These are phyloP conservation scores for Ctenochaetus hawaiiensis DNA, from an alignment of 2,797 vertebrate species.

Conservation along the genomic window DNA sequence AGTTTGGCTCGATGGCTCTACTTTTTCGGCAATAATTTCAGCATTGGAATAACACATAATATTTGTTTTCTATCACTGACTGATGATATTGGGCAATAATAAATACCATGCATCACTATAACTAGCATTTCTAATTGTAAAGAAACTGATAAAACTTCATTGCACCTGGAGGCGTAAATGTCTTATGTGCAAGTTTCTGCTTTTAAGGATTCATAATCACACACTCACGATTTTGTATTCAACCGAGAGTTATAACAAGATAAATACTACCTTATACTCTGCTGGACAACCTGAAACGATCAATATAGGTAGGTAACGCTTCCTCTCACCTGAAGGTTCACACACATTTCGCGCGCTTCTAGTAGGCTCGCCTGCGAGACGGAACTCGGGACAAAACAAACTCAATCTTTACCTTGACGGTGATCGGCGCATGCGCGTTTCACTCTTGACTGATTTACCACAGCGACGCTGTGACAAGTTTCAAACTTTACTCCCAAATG, in stretches of 20 bases:
- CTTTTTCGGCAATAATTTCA: too few species aligned
- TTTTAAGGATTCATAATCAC: neutral
- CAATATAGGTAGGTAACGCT: neutral
- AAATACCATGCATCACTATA: too few species aligned
- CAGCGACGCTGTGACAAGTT: rapidly evolving
- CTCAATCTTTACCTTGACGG: rapidly evolving
- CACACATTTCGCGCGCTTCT: neutral
- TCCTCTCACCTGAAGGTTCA: neutral
- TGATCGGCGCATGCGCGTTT: constrained; percentile 43
- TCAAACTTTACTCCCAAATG: neutral
- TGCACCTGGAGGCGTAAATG: neutral
- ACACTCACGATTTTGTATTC: neutral
- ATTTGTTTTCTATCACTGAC: too few species aligned
- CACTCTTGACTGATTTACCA: rapidly evolving
- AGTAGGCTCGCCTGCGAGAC: constrained; percentile 19
- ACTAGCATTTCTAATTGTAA: too few species aligned
- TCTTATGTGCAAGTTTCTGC: neutral
- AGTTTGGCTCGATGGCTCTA: too few species aligned
- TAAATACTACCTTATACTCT: too few species aligned
- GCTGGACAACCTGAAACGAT: neutral
- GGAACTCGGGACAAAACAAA: rapidly evolving
- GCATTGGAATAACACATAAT: too few species aligned
- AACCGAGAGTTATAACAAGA: neutral
- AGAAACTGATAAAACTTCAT: too few species aligned
- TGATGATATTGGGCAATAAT: too few species aligned